Evolutionary conservation across 2,888 invertebrate genomes (phyloP).

Genomic region (Sphinx pinastri): DNA sequence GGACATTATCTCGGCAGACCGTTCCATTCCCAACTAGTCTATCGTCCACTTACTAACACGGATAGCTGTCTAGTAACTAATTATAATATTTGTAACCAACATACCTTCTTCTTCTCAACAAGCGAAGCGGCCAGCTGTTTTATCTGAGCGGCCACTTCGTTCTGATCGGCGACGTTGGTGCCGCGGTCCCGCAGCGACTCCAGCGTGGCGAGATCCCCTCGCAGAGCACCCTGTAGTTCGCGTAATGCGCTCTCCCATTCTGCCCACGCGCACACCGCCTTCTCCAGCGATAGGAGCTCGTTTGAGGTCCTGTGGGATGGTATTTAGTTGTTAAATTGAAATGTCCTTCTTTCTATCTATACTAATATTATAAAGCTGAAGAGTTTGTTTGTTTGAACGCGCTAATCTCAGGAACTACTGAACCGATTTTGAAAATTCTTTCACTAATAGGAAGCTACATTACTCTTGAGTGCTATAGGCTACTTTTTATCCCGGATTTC

Average conservation of each 20-base stretch:
- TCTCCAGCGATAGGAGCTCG: slow-evolving; percentile 88
- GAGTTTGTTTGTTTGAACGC: too few relatives aligned
- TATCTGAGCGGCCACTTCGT: slow-evolving; percentile 83
- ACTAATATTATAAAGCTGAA: too few relatives aligned
- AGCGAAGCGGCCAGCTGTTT: slow-evolving; percentile 85
- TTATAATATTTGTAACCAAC: neutral
- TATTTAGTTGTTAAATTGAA: slow-evolving; percentile 25
- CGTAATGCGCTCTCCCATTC: slow-evolving; percentile 90
- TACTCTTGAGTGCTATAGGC: too few relatives aligned
- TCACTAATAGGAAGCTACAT: too few relatives aligned
- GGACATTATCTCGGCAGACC: too few relatives aligned
- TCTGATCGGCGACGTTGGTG: slow-evolving; percentile 82
- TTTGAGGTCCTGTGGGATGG: slow-evolving; percentile 86
- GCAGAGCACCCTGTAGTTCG: slow-evolving; percentile 89
- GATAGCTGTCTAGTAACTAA: neutral
- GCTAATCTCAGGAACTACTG: too few relatives aligned
- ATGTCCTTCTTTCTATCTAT: neutral
- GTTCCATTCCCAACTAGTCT: too few relatives aligned
- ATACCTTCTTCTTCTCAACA: slow-evolving; percentile 79
- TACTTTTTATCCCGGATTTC: too few relatives aligned
- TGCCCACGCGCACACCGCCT: slow-evolving; percentile 88
- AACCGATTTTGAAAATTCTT: too few relatives aligned
- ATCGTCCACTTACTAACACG: too few relatives aligned
- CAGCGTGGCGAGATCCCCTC: slow-evolving; percentile 85
- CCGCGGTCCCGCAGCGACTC: slow-evolving; percentile 82